A percentile compares a stretch with the other conserved stretches of the same genome.
phyloP scores from a whole-genome alignment of 2,113 vertebrate genomes.

The Lanius ludovicianus region DNA sequence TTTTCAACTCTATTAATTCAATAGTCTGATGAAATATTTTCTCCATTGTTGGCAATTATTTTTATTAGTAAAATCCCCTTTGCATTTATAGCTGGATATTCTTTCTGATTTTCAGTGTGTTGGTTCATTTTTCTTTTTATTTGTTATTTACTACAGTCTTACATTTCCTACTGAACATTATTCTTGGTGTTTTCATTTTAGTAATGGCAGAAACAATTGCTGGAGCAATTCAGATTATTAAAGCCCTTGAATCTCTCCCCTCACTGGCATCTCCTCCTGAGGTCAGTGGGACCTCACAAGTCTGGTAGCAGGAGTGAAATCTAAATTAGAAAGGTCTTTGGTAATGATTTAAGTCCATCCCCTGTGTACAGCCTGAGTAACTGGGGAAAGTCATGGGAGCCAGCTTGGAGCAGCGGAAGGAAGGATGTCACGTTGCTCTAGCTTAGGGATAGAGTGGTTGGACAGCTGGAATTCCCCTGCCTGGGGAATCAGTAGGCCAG shows the following conservation, averaged over 20 bases:
- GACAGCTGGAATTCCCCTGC: neutral
- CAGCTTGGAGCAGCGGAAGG: neutral
- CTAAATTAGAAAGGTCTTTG: neutral
- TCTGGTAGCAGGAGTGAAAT: neutral
- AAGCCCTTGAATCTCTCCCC: neutral
- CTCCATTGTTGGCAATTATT: slow-evolving; percentile 4
- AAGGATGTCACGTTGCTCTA: neutral
- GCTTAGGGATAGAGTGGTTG: neutral
- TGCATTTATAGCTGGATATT: slow-evolving; percentile 15
- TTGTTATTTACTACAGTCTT: neutral
- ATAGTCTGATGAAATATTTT: slow-evolving; percentile 22
- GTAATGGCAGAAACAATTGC: neutral
- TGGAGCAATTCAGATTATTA: neutral
- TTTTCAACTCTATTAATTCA: slow-evolving; percentile 2
- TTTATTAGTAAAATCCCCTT: slow-evolving; percentile 35
- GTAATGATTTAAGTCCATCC: neutral
- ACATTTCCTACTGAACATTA: neutral
- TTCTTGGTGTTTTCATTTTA: neutral
- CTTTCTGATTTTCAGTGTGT: neutral
- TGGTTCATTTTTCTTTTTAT: neutral
- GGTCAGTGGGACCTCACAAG: neutral
- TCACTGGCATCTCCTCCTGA: neutral
- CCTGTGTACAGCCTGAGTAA: neutral
- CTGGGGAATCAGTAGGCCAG: neutral
- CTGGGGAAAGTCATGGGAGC: neutral